Conservation (phyloP, 2,797 vertebrate species). For the Mus minutoides region DNA sequence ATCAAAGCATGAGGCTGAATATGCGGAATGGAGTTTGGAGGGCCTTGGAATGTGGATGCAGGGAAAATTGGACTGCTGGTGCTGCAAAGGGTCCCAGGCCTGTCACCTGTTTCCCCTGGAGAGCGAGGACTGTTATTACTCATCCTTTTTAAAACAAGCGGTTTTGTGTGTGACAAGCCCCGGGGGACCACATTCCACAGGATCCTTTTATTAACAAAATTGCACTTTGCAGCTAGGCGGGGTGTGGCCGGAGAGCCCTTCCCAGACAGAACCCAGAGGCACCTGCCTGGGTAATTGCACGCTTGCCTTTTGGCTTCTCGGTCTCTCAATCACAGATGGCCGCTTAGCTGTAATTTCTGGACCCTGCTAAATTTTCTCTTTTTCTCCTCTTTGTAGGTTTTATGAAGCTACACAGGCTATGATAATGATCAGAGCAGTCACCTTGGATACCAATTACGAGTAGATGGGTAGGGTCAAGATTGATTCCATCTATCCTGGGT, state of each 20-base stretch:
- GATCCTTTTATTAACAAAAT: constrained; percentile 79
- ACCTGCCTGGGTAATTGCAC: constrained; percentile 58
- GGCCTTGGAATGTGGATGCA: background rate
- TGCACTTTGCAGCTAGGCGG: constrained; percentile 25
- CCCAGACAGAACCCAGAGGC: constrained; percentile 45
- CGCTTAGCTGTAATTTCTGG: constrained; percentile 72
- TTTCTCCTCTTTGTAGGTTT: constrained; percentile 49
- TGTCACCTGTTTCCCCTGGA: background rate
- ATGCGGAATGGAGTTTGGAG: background rate
- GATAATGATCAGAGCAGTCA: constrained; percentile 12
- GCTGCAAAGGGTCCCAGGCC: background rate
- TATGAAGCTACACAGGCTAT: constrained; percentile 2
- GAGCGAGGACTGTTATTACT: constrained; percentile 35
- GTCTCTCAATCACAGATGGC: constrained; percentile 75
- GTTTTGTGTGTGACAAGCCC: constrained; percentile 56
- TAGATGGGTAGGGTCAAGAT: background rate
- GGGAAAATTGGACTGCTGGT: background rate
- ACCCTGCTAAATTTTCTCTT: background rate
- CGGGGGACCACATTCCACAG: constrained; percentile 75
- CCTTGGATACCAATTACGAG: background rate
- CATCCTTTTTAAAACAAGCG: constrained; percentile 13
- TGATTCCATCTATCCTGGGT: background rate
- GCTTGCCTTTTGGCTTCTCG: constrained; percentile 56
- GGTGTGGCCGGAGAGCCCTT: constrained; percentile 43
- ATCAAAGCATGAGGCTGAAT: background rate